A percentile compares a stretch with the other conserved stretches of the same genome.
phyloP scores from a whole-genome alignment of 2,113 vertebrate genomes.

The Dromas ardeola region DNA sequence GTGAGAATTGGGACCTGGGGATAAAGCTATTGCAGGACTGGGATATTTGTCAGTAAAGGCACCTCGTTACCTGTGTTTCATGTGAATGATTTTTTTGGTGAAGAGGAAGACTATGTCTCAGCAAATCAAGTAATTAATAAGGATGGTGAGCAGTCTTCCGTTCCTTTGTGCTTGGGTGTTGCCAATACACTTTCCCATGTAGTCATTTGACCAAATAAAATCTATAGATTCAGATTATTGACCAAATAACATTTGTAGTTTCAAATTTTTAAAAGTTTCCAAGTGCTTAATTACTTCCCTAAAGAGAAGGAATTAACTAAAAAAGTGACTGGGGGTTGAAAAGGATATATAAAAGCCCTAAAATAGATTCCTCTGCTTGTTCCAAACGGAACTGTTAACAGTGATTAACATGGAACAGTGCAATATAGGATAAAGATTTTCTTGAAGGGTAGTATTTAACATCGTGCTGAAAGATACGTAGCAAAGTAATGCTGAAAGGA shows the following conservation, averaged over 20 bases:
- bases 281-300: not conserved
- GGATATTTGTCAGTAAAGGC: not conserved
- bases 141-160: not conserved
- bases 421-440: not conserved
- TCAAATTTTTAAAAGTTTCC: not conserved
- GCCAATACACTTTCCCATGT: not conserved
- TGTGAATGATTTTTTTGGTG: not conserved
- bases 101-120: not conserved
- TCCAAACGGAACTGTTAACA: not conserved
- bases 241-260: not conserved
- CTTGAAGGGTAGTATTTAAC: not conserved
- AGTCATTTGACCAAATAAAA: not conserved
- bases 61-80: not conserved
- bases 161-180: not conserved
- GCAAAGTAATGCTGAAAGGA: not conserved
- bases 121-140: not conserved
- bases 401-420: not conserved
- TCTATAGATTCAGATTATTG: not conserved
- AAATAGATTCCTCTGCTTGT: not conserved
- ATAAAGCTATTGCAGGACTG: not conserved
- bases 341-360: not conserved
- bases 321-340: not conserved
- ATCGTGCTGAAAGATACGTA: not conserved
- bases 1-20: not conserved
- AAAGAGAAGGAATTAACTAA: not conserved